phyloP scores from a whole-genome alignment of 2,113 vertebrate species.

The Nasalis larvatus region DNA sequence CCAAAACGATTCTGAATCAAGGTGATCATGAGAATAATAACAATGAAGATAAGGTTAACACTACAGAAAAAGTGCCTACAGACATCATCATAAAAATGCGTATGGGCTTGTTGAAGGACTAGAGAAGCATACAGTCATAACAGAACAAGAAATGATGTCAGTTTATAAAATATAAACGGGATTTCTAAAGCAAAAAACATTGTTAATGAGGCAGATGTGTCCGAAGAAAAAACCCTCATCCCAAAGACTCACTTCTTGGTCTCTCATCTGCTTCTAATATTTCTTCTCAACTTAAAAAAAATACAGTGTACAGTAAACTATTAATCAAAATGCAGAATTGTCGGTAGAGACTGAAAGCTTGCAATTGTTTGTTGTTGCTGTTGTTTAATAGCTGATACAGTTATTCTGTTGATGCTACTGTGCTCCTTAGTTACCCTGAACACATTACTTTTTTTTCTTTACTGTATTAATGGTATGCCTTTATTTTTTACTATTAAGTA shows the following conservation, averaged over 20 bases:
- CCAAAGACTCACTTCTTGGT: not conserved
- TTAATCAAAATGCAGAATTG: not conserved
- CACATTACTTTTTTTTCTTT: not conserved
- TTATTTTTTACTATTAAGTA: not conserved
- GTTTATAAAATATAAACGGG: not conserved
- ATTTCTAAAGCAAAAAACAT: not conserved
- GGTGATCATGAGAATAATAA: not conserved
- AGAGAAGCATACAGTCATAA: not conserved
- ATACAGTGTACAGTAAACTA: not conserved
- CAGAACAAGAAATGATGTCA: not conserved
- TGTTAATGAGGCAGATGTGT: not conserved
- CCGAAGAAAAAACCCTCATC: not conserved
- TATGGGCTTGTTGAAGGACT: not conserved
- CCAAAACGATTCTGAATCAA: not conserved
- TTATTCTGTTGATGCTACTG: not conserved
- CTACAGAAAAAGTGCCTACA: not conserved
- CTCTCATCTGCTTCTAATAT: not conserved
- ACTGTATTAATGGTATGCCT: not conserved
- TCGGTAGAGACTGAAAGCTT: not conserved
- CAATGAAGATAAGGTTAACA: not conserved
- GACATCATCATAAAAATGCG: not conserved
- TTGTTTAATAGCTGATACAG: not conserved
- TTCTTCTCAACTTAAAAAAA: not conserved
- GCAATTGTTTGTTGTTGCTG: not conserved
- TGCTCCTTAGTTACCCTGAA: not conserved